These are phyloP conservation scores for Pterostichus niger DNA, from an alignment of 2,888 invertebrate genomes.

Conservation along the genomic window DNA sequence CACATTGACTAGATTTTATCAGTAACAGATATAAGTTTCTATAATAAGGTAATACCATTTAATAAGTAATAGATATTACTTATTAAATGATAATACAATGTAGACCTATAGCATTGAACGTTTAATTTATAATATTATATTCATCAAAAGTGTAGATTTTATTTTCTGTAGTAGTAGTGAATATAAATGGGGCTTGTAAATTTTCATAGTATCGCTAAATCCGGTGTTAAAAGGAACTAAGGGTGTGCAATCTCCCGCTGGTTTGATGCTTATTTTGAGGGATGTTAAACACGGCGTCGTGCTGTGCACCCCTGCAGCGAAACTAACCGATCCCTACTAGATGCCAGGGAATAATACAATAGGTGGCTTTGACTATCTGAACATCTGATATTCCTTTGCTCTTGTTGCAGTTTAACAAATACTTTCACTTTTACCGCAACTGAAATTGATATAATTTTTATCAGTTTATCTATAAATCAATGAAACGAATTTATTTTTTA, in stretches of 20 bases:
- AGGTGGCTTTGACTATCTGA: slow-evolving; percentile 12
- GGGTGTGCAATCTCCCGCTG: slow-evolving; percentile 31
- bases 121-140: no score
- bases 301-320: slow-evolving; percentile 28
- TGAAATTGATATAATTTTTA: no score
- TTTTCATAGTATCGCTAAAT: slow-evolving; percentile 3
- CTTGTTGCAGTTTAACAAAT: not conserved
- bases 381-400: slow-evolving; percentile 3
- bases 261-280: slow-evolving; percentile 19
- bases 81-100: no score
- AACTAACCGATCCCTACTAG: slow-evolving; percentile 16
- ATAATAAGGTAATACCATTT: no score
- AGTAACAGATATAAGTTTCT: no score
- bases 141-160: no score
- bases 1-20: no score
- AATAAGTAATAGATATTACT: no score
- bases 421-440: not conserved
- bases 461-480: no score
- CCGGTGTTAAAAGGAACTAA: slow-evolving; percentile 7
- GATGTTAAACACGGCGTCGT: slow-evolving; percentile 8
- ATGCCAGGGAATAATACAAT: not conserved
- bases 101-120: no score
- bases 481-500: no score
- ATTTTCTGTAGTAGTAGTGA: no score
- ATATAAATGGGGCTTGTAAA: not conserved